A percentile compares a stretch with the other conserved stretches of the same genome.
Evolutionary conservation across 2,888 invertebrate species (phyloP).

Genomic region (Andrena dorsata): DNA sequence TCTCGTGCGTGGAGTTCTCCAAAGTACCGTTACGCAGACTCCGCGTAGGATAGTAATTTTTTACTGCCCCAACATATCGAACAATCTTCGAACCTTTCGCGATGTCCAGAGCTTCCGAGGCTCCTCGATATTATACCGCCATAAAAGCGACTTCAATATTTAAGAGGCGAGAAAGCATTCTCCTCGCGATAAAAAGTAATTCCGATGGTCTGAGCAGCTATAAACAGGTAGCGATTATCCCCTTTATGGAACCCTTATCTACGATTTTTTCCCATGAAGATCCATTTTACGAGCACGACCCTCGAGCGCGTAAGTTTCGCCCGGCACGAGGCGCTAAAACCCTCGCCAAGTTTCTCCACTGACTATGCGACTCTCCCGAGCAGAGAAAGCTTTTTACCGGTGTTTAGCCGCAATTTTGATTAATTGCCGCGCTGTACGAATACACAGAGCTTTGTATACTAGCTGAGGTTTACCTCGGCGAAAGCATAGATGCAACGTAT

Average conservation of each 20-base stretch:
- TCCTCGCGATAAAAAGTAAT: slow-evolving; percentile 19
- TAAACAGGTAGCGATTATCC: slow-evolving; percentile 44
- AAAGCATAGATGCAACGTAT: neutral
- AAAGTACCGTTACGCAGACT: neutral
- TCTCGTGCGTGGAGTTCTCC: slow-evolving; percentile 13
- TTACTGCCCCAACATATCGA: neutral
- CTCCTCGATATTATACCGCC: neutral
- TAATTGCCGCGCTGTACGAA: neutral
- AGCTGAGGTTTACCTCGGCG: neutral
- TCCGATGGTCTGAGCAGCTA: slow-evolving; percentile 21
- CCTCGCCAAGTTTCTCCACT: neutral
- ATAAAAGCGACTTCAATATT: slow-evolving; percentile 43
- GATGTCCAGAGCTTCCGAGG: neutral
- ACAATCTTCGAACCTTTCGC: neutral
- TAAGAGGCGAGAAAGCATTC: slow-evolving; percentile 19
- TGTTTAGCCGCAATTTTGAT: slow-evolving; percentile 5
- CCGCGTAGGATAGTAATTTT: neutral
- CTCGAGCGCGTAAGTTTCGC: neutral
- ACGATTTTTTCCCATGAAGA: slow-evolving; percentile 43
- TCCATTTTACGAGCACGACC: slow-evolving; percentile 31
- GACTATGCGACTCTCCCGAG: no score
- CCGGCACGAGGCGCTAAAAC: neutral
- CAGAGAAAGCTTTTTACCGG: neutral
- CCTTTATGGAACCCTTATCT: slow-evolving; percentile 33
- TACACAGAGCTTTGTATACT: neutral